Evolutionary conservation across 1,140 invertebrate species (phyloP).

Genomic region (Temnothorax longispinosus): DNA sequence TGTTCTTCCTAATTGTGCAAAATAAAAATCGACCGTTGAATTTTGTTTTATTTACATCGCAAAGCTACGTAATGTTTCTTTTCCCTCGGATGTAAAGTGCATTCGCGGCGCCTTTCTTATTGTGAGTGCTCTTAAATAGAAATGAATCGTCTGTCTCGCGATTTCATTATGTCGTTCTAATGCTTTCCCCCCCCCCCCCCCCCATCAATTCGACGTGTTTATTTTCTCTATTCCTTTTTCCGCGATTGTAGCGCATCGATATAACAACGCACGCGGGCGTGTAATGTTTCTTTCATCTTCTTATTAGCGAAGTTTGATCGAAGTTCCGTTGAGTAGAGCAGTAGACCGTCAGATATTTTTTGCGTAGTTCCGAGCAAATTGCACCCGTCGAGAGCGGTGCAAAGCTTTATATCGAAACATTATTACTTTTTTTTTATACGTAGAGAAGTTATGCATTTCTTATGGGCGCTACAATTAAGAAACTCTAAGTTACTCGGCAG

Average conservation of each 20-base stretch:
- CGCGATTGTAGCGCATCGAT: neutral
- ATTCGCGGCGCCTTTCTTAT: neutral
- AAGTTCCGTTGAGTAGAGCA: neutral
- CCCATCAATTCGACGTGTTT: neutral
- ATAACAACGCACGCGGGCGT: slow-evolving; percentile 16
- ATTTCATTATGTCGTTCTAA: slow-evolving; percentile 37
- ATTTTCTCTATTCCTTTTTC: neutral
- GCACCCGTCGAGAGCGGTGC: neutral
- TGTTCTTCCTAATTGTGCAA: neutral
- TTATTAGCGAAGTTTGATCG: slow-evolving; percentile 28
- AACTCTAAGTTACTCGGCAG: neutral
- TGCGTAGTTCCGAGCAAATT: neutral
- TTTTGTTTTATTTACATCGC: neutral
- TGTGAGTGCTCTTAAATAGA: neutral
- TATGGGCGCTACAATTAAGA: neutral
- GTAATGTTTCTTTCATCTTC: slow-evolving; percentile 27
- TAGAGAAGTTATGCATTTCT: neutral
- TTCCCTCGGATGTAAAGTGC: neutral
- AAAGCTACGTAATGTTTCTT: neutral
- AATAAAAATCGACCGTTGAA: neutral
- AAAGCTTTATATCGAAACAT: neutral
- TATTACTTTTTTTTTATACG: neutral
- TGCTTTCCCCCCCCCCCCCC: neutral
- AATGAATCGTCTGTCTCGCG: neutral
- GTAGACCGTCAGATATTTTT: neutral